Base-by-base conservation (phyloP, 1,140 invertebrate genomes). In the Drosophila orosa region DNA sequence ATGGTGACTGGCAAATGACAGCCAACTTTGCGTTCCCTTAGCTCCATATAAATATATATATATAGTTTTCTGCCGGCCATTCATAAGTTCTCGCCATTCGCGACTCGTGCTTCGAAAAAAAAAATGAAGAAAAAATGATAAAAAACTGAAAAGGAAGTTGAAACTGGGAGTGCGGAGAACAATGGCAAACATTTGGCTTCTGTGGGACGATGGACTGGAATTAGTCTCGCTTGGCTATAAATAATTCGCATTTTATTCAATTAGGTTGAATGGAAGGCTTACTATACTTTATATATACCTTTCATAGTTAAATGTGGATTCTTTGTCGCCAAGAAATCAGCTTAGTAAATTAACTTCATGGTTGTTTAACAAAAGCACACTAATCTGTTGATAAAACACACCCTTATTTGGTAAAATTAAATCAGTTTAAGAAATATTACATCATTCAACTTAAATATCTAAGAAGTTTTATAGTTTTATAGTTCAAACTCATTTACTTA, bases 1-100 rank as follows among this genome's bases (percentile, higher is more conserved):
- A 63, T 63, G 57, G 63, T 59, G 65, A 71, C 73, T 75, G 77
- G 62, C 57, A 72, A 63, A 74, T 37, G 33, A 59, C 54, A 73
- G 69, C 47, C 39, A 25, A 33, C 67, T 71, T 45, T 5, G 48
- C 37, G 59, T 65, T 67, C n/a, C 35, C 40, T 27, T 31, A 19
- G 33, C 56, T 15, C 44, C 24, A 25, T 47, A 27, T 27, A 15
- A 1, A n/a, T 25, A 47, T 1, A 19, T 50, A 19, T 33, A 35
- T 54, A 54, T 54, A 24, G 31, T 54, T 52, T 39, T 73, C 42
- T 60, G 44, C 45, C 15, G 31, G 37, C 69, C 69, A 73, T 73
- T 73, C 67, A 73, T 60, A 73, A 73, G 56, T 73, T 73, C 42
- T 48, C 31, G 67, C 67, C 65, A 69, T 57, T 71, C 31, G 63